Percentiles rank a stretch among this genome's conserved stretches.
phyloP scores from a whole-genome alignment of 2,113 vertebrate species.

The Suncus etruscus region DNA sequence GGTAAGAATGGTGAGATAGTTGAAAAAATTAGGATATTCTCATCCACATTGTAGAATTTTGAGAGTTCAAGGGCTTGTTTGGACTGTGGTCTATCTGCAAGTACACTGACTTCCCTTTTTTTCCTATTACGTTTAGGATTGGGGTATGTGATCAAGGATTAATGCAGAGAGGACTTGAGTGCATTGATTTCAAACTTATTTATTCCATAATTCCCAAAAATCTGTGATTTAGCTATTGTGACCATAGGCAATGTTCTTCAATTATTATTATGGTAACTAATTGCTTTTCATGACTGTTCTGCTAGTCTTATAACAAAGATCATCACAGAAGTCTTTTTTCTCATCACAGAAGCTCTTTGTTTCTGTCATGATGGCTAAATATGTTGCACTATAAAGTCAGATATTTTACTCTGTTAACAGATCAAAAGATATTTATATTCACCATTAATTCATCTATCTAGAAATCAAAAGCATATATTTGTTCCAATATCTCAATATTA shows the following conservation, averaged over 20 bases:
- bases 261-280: background rate
- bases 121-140: too few relatives aligned
- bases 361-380: background rate
- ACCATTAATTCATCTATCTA: background rate
- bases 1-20: background rate
- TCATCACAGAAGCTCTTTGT: background rate
- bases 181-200: background rate
- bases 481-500: background rate
- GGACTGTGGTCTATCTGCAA: too few relatives aligned
- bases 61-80: too few relatives aligned
- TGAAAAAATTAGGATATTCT: too few relatives aligned
- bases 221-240: background rate
- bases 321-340: background rate
- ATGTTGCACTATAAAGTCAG: background rate
- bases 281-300: background rate
- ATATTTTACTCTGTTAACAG: background rate
- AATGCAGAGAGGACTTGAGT: background rate
- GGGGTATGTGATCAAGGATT: background rate
- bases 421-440: background rate
- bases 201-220: background rate
- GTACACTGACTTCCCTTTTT: too few relatives aligned
- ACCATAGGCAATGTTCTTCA: background rate
- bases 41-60: too few relatives aligned
- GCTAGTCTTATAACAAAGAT: slow-evolving; percentile 26
- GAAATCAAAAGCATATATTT: background rate